Percentiles rank a stretch among this genome's conserved stretches.
Conservation (phyloP, 2,113 vertebrate genomes). For the Festucalex cinctus region DNA sequence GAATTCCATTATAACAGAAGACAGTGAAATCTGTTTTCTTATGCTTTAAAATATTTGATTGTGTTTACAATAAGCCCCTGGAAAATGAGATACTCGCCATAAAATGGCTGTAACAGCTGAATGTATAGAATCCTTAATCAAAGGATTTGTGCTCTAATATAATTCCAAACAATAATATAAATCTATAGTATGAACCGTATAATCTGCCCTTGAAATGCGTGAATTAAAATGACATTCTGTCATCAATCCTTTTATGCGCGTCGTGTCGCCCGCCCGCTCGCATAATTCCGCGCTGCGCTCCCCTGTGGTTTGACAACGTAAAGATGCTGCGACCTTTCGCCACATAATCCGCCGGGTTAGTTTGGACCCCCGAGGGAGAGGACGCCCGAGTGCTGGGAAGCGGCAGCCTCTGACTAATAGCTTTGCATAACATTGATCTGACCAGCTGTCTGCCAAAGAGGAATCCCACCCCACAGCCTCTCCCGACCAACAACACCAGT, state of each 20-base stretch:
- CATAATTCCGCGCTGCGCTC: neutral
- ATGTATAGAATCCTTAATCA: neutral
- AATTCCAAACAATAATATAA: neutral
- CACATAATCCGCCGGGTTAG: constrained; percentile 2
- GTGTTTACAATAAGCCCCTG: too few species aligned
- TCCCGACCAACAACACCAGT: neutral
- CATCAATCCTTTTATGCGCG: neutral
- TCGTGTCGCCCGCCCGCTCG: neutral
- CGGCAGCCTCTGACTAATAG: constrained; percentile 60
- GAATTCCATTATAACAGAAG: too few species aligned
- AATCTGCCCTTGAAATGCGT: neutral
- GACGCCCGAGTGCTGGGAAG: constrained; percentile 32
- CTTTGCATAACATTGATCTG: constrained; percentile 63
- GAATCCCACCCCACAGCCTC: neutral
- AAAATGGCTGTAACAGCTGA: neutral
- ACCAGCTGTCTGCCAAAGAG: constrained; percentile 37
- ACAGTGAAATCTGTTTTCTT: too few species aligned
- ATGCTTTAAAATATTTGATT: too few species aligned
- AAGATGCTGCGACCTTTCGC: neutral
- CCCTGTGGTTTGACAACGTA: neutral
- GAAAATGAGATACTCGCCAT: too few species aligned
- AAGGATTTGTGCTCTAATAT: neutral
- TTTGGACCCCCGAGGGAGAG: constrained; percentile 45
- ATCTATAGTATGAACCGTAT: neutral
- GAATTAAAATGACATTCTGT: neutral